Percentiles rank a stretch among this genome's conserved stretches.
Conservation (phyloP, 2,888 invertebrate species). For the Drosophila falleni region DNA sequence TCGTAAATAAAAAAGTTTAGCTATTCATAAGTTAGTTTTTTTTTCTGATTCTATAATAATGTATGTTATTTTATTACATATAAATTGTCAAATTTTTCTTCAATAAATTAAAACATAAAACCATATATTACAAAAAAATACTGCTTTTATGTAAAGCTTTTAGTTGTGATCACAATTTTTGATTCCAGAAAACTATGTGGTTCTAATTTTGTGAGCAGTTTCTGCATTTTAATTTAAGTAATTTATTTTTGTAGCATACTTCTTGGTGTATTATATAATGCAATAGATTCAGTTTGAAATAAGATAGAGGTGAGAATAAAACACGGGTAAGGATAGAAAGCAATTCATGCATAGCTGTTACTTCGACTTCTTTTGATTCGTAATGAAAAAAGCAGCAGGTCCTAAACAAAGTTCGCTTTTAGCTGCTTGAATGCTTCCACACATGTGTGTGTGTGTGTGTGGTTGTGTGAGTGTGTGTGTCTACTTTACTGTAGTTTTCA, state of each 20-base stretch:
- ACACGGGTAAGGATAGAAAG: slow-evolving; percentile 1
- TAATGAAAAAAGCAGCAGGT: slow-evolving; percentile 5
- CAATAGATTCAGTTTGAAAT: not conserved
- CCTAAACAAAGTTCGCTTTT: slow-evolving; percentile 32
- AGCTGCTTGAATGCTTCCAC: slow-evolving; percentile 12
- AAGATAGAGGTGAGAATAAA: not conserved
- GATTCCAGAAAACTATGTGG: too few relatives aligned
- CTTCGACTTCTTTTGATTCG: not conserved
- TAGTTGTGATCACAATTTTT: too few relatives aligned
- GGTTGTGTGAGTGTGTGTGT: slow-evolving; percentile 17
- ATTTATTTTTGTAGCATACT: not conserved
- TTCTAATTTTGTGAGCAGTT: too few relatives aligned
- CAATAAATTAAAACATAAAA: too few relatives aligned
- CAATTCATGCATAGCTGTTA: not conserved
- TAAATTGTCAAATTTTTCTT: too few relatives aligned
- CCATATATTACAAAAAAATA: too few relatives aligned
- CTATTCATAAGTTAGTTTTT: too few relatives aligned
- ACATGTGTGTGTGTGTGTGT: slow-evolving; percentile 11
- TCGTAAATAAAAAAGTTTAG: too few relatives aligned
- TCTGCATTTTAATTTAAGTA: not conserved
- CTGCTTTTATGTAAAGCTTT: too few relatives aligned
- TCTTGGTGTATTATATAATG: not conserved
- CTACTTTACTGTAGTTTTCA: slow-evolving; percentile 22
- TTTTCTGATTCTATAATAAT: not conserved
- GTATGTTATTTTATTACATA: not conserved